These are phyloP conservation scores for Myotis findleyi DNA, from an alignment of 2,797 vertebrate species.

Conservation along the genomic window DNA sequence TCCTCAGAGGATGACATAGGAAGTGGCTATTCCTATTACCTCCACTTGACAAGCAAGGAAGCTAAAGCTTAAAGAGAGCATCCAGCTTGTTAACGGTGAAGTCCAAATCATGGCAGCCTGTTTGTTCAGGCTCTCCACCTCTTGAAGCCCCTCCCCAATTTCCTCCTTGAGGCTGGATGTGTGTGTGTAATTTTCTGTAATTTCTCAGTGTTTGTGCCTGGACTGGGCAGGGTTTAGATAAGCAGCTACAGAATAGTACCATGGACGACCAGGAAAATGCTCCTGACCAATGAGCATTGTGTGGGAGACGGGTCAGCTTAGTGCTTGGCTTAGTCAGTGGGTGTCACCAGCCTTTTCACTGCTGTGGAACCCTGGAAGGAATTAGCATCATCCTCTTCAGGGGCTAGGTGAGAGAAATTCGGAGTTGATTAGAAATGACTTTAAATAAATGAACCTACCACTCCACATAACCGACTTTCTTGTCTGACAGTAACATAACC, in stretches of 20 bases:
- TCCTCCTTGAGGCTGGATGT: neutral
- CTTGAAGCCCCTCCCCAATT: neutral
- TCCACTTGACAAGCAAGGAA: neutral
- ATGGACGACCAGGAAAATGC: neutral
- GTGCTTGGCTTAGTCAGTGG: neutral
- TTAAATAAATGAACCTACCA: neutral
- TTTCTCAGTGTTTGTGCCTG: neutral
- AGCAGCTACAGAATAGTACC: neutral
- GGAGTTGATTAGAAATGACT: neutral
- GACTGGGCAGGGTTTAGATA: neutral
- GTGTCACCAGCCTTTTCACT: neutral
- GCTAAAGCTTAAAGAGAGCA: neutral
- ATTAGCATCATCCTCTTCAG: neutral
- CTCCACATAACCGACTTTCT: neutral
- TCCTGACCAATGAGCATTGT: neutral
- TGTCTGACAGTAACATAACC: neutral
- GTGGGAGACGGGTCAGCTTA: neutral
- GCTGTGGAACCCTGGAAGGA: neutral
- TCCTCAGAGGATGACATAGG: neutral
- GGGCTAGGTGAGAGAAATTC: neutral
- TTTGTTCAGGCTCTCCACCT: neutral
- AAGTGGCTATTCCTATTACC: neutral
- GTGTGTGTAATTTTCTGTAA: neutral
- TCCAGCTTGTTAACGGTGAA: neutral
- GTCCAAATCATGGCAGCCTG: neutral